A percentile compares a stretch with the other conserved stretches of the same genome.
These are phyloP conservation scores for Macrotrachela quadricornifera DNA, from an alignment of 1,140 invertebrate genomes.

Conservation along the genomic window DNA sequence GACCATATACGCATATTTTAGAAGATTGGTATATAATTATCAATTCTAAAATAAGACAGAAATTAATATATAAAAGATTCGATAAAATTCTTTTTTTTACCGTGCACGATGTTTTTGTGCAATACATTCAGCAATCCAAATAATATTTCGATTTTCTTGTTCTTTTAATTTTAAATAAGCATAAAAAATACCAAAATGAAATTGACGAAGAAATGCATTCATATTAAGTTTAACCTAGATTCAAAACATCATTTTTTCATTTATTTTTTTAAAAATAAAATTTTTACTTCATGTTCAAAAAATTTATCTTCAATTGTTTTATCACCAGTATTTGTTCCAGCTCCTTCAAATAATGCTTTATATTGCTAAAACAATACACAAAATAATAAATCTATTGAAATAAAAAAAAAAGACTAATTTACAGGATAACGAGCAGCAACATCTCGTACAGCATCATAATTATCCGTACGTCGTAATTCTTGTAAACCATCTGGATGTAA, in stretches of 20 bases:
- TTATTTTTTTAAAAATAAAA: no score
- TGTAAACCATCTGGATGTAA: slow-evolving; percentile 88
- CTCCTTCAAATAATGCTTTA: slow-evolving; percentile 82
- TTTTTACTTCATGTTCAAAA: slow-evolving; percentile 82
- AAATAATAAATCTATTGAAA: background rate
- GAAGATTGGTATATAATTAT: slow-evolving; percentile 93
- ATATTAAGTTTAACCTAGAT: slow-evolving; percentile 49
- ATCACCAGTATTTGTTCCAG: slow-evolving; percentile 86
- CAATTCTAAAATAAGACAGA: slow-evolving; percentile 49
- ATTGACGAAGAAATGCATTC: slow-evolving; percentile 91
- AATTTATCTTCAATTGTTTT: slow-evolving; percentile 99
- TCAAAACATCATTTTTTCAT: no score
- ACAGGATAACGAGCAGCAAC: slow-evolving; percentile 90
- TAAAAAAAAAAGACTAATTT: slow-evolving; percentile 11
- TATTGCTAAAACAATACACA: slow-evolving; percentile 47
- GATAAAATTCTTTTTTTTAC: no score
- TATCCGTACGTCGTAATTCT: slow-evolving; percentile 81
- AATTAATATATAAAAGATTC: no score
- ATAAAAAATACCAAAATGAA: slow-evolving; percentile 98
- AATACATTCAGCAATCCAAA: slow-evolving; percentile 98
- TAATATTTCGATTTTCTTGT: slow-evolving; percentile 95
- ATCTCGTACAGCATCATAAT: slow-evolving; percentile 95
- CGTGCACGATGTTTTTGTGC: slow-evolving; percentile 80
- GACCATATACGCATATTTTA: background rate
- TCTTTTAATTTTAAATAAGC: slow-evolving; percentile 96